phyloP scores from a whole-genome alignment of 2,888 invertebrate genomes.

The Epinotia brunnichana region DNA sequence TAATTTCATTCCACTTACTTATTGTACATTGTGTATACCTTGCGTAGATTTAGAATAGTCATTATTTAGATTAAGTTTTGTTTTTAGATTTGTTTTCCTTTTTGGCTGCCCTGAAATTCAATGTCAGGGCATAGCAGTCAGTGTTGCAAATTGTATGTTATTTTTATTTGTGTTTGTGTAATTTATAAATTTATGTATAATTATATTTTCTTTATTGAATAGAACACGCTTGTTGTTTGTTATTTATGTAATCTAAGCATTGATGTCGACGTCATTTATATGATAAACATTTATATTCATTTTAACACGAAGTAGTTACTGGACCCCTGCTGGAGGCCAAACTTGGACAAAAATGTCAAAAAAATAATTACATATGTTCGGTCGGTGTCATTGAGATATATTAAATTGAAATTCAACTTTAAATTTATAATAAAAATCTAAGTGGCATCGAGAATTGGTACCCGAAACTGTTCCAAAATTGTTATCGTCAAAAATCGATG shows the following conservation, averaged over 20 bases:
- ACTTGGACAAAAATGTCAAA: too few relatives aligned
- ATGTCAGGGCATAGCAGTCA: neutral
- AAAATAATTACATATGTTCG: neutral
- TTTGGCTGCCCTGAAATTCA: neutral
- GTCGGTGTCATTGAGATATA: neutral
- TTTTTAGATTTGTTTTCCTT: neutral
- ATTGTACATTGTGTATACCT: too few relatives aligned
- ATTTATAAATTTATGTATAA: too few relatives aligned
- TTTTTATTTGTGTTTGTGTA: neutral
- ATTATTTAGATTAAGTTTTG: neutral
- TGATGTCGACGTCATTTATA: too few relatives aligned
- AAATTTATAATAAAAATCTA: too few relatives aligned
- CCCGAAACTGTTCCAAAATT: neutral
- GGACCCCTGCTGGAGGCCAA: too few relatives aligned
- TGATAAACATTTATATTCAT: too few relatives aligned
- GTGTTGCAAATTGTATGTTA: neutral
- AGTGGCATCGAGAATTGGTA: neutral
- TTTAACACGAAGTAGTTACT: too few relatives aligned
- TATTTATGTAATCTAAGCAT: neutral
- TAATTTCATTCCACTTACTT: neutral
- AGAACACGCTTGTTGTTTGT: neutral
- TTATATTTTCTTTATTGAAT: neutral
- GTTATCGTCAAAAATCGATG: too few relatives aligned
- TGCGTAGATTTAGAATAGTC: neutral
- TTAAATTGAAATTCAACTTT: neutral